phyloP scores from a whole-genome alignment of 2,797 vertebrate species.

The Phataginus tricuspis region DNA sequence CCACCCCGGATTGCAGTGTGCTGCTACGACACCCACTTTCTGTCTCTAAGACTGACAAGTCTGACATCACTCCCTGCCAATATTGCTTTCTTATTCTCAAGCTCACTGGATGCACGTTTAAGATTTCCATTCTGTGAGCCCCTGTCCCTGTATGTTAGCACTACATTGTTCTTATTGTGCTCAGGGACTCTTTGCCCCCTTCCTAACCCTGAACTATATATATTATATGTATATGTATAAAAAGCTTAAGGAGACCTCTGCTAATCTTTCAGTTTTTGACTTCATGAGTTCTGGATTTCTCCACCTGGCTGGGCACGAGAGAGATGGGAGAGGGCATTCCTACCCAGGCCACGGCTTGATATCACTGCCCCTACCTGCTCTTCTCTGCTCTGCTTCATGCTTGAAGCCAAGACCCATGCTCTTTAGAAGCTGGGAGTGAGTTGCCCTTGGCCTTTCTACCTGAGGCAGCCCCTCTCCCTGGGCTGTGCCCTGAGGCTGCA shows the following conservation, averaged over 20 bases:
- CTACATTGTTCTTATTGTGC: rapidly evolving
- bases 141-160: rapidly evolving
- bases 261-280: neutral
- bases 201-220: neutral
- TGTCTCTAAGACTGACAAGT: neutral
- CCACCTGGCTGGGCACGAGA: neutral
- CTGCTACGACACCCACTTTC: neutral
- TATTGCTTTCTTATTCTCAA: neutral
- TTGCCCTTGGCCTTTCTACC: rapidly evolving
- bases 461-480: rapidly evolving
- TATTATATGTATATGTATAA: no score
- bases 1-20: no score
- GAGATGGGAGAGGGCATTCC: neutral
- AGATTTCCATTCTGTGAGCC: rapidly evolving
- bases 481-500: neutral
- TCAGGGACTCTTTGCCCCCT: neutral
- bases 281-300: neutral
- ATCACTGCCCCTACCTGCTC: neutral
- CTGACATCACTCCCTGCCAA: neutral
- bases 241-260: neutral
- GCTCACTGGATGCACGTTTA: rapidly evolving
- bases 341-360: rapidly evolving
- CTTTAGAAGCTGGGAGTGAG: rapidly evolving
- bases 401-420: neutral
- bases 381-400: neutral